A percentile compares a stretch with the other conserved stretches of the same genome.
These are phyloP conservation scores for Noctua janthe DNA, from an alignment of 2,888 invertebrate species.

Conservation along the genomic window DNA sequence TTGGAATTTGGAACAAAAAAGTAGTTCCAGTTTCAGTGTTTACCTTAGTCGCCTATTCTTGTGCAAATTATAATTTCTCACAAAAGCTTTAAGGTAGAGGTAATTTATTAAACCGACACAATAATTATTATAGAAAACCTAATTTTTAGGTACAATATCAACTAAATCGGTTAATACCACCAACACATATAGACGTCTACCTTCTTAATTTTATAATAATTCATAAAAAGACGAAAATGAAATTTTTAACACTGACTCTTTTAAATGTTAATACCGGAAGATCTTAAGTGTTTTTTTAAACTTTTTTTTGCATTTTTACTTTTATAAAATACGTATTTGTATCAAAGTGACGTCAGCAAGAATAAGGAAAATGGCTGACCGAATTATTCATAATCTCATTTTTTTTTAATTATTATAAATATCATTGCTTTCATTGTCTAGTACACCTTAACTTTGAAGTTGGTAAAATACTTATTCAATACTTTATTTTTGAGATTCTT, in stretches of 20 bases:
- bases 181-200: slow-evolving; percentile 89
- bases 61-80: slow-evolving; percentile 88
- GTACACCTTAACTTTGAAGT: slow-evolving; percentile 86
- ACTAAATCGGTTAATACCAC: slow-evolving; percentile 88
- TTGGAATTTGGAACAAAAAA: slow-evolving; percentile 41
- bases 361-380: slow-evolving; percentile 87
- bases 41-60: slow-evolving; percentile 87
- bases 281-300: slow-evolving; percentile 86
- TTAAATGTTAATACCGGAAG: slow-evolving; percentile 84
- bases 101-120: slow-evolving; percentile 89
- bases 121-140: slow-evolving; percentile 89
- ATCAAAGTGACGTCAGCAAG: slow-evolving; percentile 89
- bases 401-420: slow-evolving; percentile 82
- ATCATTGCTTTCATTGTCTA: slow-evolving; percentile 89
- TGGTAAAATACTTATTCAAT: slow-evolving; percentile 90
- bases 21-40: slow-evolving; percentile 77
- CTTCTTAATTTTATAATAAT: slow-evolving; percentile 87
- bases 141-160: slow-evolving; percentile 86
- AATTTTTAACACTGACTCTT: slow-evolving; percentile 85
- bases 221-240: slow-evolving; percentile 88
- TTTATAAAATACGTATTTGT: slow-evolving; percentile 90
- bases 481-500: slow-evolving; percentile 87
- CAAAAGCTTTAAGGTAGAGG: slow-evolving; percentile 88
- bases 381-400: slow-evolving; percentile 80
- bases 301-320: slow-evolving; percentile 80